Base-by-base conservation (phyloP, 37 sponge, comb jelly and placozoan genomes). In the Eunapius fragilis region DNA sequence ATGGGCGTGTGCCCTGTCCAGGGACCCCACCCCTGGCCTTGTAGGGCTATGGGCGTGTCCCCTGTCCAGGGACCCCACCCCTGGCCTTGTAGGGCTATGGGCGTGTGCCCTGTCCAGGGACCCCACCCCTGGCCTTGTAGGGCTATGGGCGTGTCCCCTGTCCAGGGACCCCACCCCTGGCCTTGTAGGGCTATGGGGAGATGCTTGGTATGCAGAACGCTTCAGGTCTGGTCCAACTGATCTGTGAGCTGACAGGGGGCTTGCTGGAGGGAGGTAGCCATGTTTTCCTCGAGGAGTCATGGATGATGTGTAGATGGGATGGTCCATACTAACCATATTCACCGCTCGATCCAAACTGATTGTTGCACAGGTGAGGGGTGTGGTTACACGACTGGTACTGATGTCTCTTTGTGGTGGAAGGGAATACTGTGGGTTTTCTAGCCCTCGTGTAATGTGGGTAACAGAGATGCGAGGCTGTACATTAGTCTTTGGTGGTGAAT, bases 291-390 rank as follows among this genome's bases (percentile, higher is more conserved):
- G 48, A 28, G 5, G 47, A 32, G 19, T 37, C 33, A 2, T 12
- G 31, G 9, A 69, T n/a, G n/a, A n/a, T 0, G 6, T 33, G 32
- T 33, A 58, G 58, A 2, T 37, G 2, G 79, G 79, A 37, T 72
- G 70, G 30, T 86, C 86, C 72, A 86, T 26, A 26, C 34, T 85
- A 30, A 50, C 85, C 10, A 19, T 12, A 22, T 85, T 35, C 22
- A 26, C 25, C 0, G 86, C 79, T 22, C 72, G 58, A 30, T 86
- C 86, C 31, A 86, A 70, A 27, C 79, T 86, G 37, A 41, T 68
- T 17, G 34, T 58, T 12, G 58, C 6, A 6, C 41, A 41, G 41
- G 41, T 58, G 14, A 58, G 58, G 58, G 58, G 58, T 17, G 22
- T 58, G 58, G 58, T 17, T 19, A 58, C 58, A 58, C 58, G 58